These are phyloP conservation scores for Drosophila miranda DNA, from an alignment of 1,140 invertebrate species.

Conservation along the genomic window DNA sequence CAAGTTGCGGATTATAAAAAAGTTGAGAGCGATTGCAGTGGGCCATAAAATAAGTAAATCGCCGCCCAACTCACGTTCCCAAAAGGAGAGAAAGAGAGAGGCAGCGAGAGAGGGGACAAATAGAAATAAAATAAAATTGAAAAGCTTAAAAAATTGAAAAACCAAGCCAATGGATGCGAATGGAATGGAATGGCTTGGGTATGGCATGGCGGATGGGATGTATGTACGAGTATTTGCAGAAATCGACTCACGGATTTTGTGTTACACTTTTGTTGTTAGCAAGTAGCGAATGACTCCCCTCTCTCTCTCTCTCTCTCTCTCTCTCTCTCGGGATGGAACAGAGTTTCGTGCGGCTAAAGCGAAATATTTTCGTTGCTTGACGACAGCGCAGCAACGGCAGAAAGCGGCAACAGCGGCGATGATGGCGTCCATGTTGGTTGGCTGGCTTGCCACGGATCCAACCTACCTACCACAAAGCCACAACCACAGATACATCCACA, in stretches of 20 bases:
- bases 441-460: constrained; percentile 22
- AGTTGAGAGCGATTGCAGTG: constrained; percentile 46
- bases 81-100: constrained; percentile 1
- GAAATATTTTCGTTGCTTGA: constrained; percentile 51
- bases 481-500: constrained; percentile 28
- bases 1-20: constrained; percentile 51
- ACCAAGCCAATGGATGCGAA: constrained; percentile 21
- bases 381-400: constrained; percentile 8
- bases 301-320: constrained; percentile 14
- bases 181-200: neutral
- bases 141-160: constrained; percentile 41
- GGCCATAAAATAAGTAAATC: constrained; percentile 74
- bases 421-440: constrained; percentile 74
- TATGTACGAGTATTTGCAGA: constrained; percentile 41
- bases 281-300: constrained; percentile 41
- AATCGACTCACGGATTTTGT: constrained; percentile 79
- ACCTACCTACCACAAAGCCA: constrained; percentile 73
- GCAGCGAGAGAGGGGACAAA: constrained; percentile 12
- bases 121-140: constrained; percentile 71
- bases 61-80: constrained; percentile 74
- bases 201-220: constrained; percentile 7
- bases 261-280: constrained; percentile 72
- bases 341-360: constrained; percentile 48
- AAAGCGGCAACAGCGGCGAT: constrained; percentile 43
- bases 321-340: constrained; percentile 35